A percentile compares a stretch with the other conserved stretches of the same genome.
Conservation (phyloP, 2,888 invertebrate species). For the Helleia helle region DNA sequence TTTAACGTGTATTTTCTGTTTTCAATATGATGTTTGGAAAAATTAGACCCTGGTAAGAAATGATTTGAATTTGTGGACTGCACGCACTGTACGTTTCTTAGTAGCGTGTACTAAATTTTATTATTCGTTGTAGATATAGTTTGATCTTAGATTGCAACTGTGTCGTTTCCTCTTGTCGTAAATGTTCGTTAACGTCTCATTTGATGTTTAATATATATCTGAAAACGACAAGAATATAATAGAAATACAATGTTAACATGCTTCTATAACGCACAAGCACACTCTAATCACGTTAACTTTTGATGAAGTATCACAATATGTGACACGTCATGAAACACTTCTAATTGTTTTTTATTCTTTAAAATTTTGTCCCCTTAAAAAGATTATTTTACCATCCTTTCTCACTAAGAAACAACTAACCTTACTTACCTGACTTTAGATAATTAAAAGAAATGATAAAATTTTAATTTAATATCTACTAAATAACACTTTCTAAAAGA, state of each 20-base stretch:
- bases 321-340: no score
- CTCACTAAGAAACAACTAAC: no score
- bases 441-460: no score
- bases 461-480: no score
- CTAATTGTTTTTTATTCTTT: no score
- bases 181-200: slow-evolving; percentile 2
- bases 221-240: neutral
- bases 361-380: no score
- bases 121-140: slow-evolving; percentile 1
- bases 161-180: slow-evolving; percentile 7
- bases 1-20: slow-evolving; percentile 58
- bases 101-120: neutral
- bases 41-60: slow-evolving; percentile 68
- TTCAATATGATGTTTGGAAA: slow-evolving; percentile 62
- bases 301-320: no score
- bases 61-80: slow-evolving; percentile 20
- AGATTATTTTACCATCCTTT: no score
- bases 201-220: slow-evolving; percentile 1
- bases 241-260: neutral
- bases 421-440: no score
- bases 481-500: no score
- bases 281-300: no score
- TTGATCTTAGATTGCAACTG: slow-evolving; percentile 7
- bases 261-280: slow-evolving; percentile 5
- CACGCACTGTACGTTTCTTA: slow-evolving; percentile 6